Percentiles rank a stretch among this genome's conserved stretches.
Evolutionary conservation across 2,797 vertebrate genomes (phyloP).

Genomic region (Muraenolepis orangiensis): DNA sequence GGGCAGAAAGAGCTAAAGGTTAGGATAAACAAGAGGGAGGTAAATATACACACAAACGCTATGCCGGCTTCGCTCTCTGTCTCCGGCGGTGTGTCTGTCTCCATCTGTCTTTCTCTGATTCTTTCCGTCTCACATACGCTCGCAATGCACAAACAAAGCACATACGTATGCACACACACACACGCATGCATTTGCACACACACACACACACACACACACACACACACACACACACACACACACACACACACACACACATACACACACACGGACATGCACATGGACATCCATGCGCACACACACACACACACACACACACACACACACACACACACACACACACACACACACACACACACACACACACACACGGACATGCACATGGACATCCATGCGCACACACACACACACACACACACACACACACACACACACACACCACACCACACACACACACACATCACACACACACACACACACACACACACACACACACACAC

Average conservation of each 20-base stretch:
- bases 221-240: constrained; percentile 8
- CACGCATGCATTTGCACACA: constrained; percentile 2
- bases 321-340: constrained; percentile 32
- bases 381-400: too few relatives aligned
- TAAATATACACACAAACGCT: constrained; percentile 23
- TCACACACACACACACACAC: constrained; percentile 13
- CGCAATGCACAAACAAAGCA: neutral
- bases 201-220: neutral
- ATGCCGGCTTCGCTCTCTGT: neutral
- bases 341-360: neutral
- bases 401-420: neutral
- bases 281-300: neutral
- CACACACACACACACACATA: constrained; percentile 4
- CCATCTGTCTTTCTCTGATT: too few relatives aligned
- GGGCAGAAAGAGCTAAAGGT: constrained; percentile 60
- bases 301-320: constrained; percentile 9
- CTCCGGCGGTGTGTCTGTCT: neutral
- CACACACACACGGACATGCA: neutral
- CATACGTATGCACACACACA: neutral
- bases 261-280: neutral
- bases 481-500: neutral
- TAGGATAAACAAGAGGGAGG: constrained; percentile 58
- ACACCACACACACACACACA: neutral
- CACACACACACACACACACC: constrained; percentile 15
- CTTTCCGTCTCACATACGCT: too few relatives aligned